phyloP scores from a whole-genome alignment of 2,113 vertebrate species.

The Illadopsis cleaveri region DNA sequence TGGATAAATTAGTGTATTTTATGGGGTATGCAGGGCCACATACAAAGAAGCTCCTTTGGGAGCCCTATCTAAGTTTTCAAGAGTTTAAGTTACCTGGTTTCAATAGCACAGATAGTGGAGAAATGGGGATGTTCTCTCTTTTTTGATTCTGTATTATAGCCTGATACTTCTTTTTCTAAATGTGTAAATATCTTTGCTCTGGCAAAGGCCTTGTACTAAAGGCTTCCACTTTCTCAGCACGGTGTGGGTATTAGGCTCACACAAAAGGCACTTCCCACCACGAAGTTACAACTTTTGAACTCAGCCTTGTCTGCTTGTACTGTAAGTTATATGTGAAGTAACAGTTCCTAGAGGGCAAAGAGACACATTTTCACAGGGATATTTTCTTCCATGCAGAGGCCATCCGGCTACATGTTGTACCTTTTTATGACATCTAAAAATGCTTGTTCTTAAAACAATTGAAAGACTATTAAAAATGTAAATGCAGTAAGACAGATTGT shows the following conservation, averaged over 20 bases:
- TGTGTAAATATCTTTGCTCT: not conserved
- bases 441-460: not conserved
- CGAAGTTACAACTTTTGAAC: not conserved
- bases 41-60: not conserved
- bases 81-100: not conserved
- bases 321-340: not conserved
- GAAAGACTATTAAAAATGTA: not conserved
- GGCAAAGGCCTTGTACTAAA: not conserved
- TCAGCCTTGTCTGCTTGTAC: rapidly evolving
- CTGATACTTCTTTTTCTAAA: not conserved
- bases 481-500: not conserved
- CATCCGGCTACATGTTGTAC: not conserved
- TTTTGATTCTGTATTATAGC: not conserved
- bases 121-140: not conserved
- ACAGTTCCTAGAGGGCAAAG: not conserved
- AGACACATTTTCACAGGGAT: not conserved
- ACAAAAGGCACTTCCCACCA: not conserved
- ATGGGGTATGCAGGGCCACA: not conserved
- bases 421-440: not conserved
- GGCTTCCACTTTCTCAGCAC: not conserved
- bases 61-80: not conserved
- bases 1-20: not conserved
- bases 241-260: not conserved
- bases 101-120: not conserved
- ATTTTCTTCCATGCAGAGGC: not conserved